Conservation (phyloP, 2,113 vertebrate genomes). For the Scopus umbretta region DNA sequence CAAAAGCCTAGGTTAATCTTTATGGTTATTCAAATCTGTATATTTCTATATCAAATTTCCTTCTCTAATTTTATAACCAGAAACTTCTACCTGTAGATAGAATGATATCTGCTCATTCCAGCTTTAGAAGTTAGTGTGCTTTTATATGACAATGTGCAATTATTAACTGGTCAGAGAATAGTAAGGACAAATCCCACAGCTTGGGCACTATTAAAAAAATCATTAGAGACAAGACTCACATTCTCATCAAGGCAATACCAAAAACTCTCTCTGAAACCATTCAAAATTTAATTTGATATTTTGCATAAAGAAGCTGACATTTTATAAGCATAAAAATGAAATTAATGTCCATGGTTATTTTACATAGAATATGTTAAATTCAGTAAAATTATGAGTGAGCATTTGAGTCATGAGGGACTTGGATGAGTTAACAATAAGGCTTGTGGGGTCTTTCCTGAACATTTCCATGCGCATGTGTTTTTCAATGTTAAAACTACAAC, state of each 20-base stretch:
- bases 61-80: background rate
- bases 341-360: background rate
- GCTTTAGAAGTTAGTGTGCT: background rate
- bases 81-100: background rate
- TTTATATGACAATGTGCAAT: background rate
- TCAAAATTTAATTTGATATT: background rate
- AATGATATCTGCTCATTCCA: background rate
- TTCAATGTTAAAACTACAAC: background rate
- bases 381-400: background rate
- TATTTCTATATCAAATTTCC: background rate
- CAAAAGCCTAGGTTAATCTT: background rate
- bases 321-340: background rate
- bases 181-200: background rate
- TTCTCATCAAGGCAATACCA: background rate
- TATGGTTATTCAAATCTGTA: background rate
- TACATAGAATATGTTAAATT: background rate
- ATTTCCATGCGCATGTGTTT: background rate
- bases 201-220: background rate
- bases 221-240: background rate
- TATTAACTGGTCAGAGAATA: background rate
- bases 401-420: background rate
- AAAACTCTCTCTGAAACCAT: background rate
- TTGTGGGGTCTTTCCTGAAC: background rate
- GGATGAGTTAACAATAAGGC: background rate
- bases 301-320: background rate